These are phyloP conservation scores for Microtus californicus DNA, from an alignment of 2,797 vertebrate genomes.

Conservation along the genomic window DNA sequence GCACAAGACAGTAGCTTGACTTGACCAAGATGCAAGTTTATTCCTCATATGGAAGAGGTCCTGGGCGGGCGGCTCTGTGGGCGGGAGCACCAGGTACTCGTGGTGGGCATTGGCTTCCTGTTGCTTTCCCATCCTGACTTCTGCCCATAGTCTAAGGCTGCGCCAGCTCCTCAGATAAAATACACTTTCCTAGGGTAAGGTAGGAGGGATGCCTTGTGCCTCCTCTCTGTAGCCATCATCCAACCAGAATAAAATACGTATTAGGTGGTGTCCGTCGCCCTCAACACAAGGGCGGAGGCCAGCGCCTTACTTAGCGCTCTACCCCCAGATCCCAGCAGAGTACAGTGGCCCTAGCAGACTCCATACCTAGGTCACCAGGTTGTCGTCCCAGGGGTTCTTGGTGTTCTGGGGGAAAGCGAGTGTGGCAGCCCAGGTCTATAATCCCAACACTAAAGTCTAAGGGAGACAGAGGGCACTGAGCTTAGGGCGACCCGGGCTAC, in stretches of 20 bases:
- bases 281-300: neutral
- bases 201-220: neutral
- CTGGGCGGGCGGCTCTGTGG: neutral
- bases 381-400: neutral
- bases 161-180: neutral
- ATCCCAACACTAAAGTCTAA: neutral
- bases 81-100: neutral
- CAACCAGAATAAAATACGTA: neutral
- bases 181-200: neutral
- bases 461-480: neutral
- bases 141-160: neutral
- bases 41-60: slow-evolving; percentile 17
- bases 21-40: neutral
- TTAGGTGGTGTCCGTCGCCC: neutral
- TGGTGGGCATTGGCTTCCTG: neutral
- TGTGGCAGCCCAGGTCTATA: neutral
- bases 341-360: neutral
- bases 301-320: neutral
- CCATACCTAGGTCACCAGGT: neutral
- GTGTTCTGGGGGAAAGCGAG: neutral
- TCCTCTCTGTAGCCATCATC: neutral
- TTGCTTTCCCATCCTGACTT: neutral
- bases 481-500: neutral
- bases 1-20: neutral
- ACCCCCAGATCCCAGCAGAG: neutral